phyloP scores from a whole-genome alignment of 64 coral and sea anemone genomes.

The Porites australiensis region DNA sequence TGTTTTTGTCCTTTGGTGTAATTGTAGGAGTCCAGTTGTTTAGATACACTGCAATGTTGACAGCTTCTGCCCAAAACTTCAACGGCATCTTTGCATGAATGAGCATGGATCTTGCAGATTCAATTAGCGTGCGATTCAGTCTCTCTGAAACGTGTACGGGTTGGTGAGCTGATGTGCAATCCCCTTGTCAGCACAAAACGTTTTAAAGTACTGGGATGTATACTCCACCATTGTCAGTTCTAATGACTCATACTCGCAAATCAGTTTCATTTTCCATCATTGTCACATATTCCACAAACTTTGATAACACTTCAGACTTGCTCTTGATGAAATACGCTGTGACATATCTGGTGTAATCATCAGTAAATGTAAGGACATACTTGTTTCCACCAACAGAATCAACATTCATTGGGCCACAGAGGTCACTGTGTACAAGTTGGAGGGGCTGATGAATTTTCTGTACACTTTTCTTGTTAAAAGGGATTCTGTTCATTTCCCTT shows the following conservation, averaged over 20 bases:
- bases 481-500: slow-evolving; percentile 21
- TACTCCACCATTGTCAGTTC: slow-evolving; percentile 78
- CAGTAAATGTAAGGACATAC: slow-evolving; percentile 29
- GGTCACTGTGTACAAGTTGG: background rate
- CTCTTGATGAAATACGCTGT: slow-evolving; percentile 4
- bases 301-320: slow-evolving; percentile 37
- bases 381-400: slow-evolving; percentile 13
- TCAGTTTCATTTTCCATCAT: slow-evolving; percentile 37
- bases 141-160: slow-evolving; percentile 50
- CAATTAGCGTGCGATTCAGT: slow-evolving; percentile 55
- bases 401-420: slow-evolving; percentile 11
- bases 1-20: no score
- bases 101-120: slow-evolving; percentile 39
- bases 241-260: slow-evolving; percentile 24
- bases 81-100: slow-evolving; percentile 21
- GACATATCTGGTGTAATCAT: slow-evolving; percentile 27
- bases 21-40: background rate
- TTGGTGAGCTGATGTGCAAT: slow-evolving; percentile 44
- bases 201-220: slow-evolving; percentile 50
- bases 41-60: slow-evolving; percentile 6
- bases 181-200: slow-evolving; percentile 28
- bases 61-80: no score
- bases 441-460: background rate
- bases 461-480: background rate
- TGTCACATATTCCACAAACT: slow-evolving; percentile 42